Evolutionary conservation across 30 jellyfish, hydroid and myxozoan genomes (phyloP).

Genomic region (Haliclystus octoradiatus): DNA sequence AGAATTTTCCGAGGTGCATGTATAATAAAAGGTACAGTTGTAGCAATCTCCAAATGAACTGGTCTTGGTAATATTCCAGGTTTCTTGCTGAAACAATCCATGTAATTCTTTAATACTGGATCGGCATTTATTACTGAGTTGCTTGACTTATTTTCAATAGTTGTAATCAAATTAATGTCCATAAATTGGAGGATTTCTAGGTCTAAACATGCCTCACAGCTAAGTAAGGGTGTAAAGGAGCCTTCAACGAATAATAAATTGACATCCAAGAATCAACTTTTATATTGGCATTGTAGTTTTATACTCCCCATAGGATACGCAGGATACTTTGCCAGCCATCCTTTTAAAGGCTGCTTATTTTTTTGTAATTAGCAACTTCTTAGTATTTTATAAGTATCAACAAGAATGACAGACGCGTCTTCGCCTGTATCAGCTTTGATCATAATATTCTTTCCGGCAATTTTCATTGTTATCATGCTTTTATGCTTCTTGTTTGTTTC

Average conservation of each 20-base stretch:
- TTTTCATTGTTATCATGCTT: conserved; percentile 6
- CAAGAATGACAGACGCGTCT: conserved; percentile 29
- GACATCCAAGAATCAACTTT: too few relatives aligned
- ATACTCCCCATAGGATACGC: conserved; percentile 16
- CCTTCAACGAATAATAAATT: background rate
- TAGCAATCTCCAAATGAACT: conserved; percentile 3
- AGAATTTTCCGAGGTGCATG: conserved; percentile 20
- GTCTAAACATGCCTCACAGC: conserved; percentile 20
- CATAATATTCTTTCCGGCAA: conserved; percentile 19
- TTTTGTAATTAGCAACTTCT: conserved; percentile 2
- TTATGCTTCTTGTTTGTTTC: too few relatives aligned
- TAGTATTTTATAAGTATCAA: conserved; percentile 1
- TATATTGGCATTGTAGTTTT: too few relatives aligned
- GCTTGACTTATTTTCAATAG: too few relatives aligned
- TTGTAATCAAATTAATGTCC: conserved; percentile 13
- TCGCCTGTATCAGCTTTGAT: conserved; percentile 24
- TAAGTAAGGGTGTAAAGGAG: conserved; percentile 23
- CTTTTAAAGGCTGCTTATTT: conserved; percentile 23
- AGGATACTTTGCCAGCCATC: conserved; percentile 26
- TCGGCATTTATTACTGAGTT: conserved; percentile 1
- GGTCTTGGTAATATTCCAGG: background rate
- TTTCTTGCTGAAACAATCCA: background rate
- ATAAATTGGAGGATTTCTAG: conserved; percentile 17
- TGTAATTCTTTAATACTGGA: background rate
- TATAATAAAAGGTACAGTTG: conserved; percentile 2